These are phyloP conservation scores for Protobothrops flavoviridis DNA, from an alignment of 2,113 vertebrate species.

Conservation along the genomic window DNA sequence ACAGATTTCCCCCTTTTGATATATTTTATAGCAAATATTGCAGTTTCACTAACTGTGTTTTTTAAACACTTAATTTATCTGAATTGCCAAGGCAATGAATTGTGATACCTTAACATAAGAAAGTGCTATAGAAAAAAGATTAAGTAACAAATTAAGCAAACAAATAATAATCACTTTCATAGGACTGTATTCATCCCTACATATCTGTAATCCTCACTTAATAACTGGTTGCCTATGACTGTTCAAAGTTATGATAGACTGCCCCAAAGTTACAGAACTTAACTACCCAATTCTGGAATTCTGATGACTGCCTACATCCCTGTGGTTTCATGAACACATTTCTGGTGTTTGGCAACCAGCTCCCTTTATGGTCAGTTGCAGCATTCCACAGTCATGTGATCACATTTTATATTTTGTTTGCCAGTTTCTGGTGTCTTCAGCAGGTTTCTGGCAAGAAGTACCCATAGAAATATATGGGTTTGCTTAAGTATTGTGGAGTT, in stretches of 20 bases:
- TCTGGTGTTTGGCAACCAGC: background rate
- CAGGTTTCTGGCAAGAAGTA: background rate
- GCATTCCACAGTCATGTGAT: background rate
- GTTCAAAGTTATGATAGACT: background rate
- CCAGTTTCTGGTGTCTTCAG: background rate
- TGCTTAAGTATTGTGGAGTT: background rate
- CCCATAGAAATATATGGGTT: background rate
- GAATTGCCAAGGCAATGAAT: background rate
- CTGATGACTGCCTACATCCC: background rate
- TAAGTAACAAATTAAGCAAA: background rate
- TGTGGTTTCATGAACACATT: background rate
- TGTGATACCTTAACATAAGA: background rate
- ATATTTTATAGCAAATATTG: background rate
- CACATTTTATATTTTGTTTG: background rate
- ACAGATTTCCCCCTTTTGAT: background rate
- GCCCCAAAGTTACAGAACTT: background rate
- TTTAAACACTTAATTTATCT: background rate
- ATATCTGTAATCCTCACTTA: background rate
- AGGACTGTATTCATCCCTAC: background rate
- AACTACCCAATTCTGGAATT: background rate
- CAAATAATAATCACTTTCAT: background rate
- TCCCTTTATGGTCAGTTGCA: background rate
- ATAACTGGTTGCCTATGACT: background rate
- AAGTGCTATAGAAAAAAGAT: background rate
- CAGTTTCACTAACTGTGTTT: background rate